Evolutionary conservation across 2,888 invertebrate species (phyloP), one percentile per base, ranked within the genome.

Genomic region (Eudasyphora cyanicolor): DNA sequence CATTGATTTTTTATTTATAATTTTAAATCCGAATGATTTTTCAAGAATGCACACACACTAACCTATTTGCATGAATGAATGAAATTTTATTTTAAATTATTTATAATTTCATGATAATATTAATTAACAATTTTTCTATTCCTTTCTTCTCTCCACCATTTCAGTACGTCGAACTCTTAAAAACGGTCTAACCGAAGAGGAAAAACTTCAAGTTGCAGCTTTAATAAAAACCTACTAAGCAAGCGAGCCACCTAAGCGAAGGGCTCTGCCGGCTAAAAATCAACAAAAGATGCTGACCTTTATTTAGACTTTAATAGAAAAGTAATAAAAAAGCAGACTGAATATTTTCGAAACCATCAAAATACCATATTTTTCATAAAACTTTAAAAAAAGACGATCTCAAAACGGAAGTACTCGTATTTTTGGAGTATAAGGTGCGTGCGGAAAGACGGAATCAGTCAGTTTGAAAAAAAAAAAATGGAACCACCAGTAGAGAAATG

Each of bases 131-230:
- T 21, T 35, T 19, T 19, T 45, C 29, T 60, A 6, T 27, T 17
- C 45, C 45, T 3, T n/a, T n/a, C n/a, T 24, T 57, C 35, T 32
- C 19, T 5, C 5, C n/a, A 54, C 24, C 12, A 12, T 82, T 86
- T 8, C 93, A 96, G 96, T 97, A 93, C 94, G 96, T 92, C 94
- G 96, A 92, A 96, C 96, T 85, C 93, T 96, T 89, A 96, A 96
- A 91, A 96, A 95, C 92, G 96, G 96, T 87, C 93, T 97, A 88
- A 95, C 95, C 85, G 96, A 96, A 89, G 96, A 96, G 92, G 96
- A 96, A 92, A 95, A 96, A 92, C 95, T 95, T 91, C 95, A 95
- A 91, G 94, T 96, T 88, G 95, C 95, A 88, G 94, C 95, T 86
- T 94, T 95, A 92, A 95, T 95, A 90, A 95, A 95, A 93, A 95